Conservation (phyloP, 2,888 invertebrate genomes). For the Macaria liturata region DNA sequence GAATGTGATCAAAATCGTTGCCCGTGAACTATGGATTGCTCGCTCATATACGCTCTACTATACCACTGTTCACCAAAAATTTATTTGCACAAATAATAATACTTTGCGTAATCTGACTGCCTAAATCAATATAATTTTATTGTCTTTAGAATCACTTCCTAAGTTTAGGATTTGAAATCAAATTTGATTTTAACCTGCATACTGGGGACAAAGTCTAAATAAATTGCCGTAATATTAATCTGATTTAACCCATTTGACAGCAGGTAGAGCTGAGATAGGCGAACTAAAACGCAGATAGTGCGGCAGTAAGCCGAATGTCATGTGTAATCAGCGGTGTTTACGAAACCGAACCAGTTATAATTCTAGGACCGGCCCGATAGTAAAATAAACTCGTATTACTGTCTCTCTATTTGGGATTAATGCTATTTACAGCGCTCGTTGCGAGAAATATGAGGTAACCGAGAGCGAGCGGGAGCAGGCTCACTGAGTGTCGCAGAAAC, state of each 20-base stretch:
- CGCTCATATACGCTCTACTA: no score
- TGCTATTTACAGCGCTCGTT: constrained; percentile 26
- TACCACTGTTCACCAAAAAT: no score
- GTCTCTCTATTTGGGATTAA: constrained; percentile 32
- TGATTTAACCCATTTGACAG: not conserved
- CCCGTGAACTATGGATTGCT: no score
- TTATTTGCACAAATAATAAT: no score
- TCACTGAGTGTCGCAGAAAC: constrained; percentile 12
- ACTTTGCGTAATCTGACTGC: no score
- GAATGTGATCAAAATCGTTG: no score
- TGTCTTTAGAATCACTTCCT: not conserved
- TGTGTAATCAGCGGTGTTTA: constrained; percentile 23
- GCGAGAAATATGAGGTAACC: constrained; percentile 30
- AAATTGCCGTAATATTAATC: not conserved
- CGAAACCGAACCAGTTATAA: constrained; percentile 24
- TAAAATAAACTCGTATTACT: constrained; percentile 30
- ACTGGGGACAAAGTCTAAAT: not conserved
- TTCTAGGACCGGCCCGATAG: constrained; percentile 18
- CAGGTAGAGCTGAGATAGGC: not conserved
- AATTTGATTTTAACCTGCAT: not conserved
- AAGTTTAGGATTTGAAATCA: not conserved
- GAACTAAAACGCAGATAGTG: constrained; percentile 9
- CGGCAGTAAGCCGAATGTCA: constrained; percentile 19
- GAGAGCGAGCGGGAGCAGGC: constrained; percentile 9
- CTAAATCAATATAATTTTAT: no score